Conservation (phyloP, 2,113 vertebrate genomes). For the Aegithalos caudatus region DNA sequence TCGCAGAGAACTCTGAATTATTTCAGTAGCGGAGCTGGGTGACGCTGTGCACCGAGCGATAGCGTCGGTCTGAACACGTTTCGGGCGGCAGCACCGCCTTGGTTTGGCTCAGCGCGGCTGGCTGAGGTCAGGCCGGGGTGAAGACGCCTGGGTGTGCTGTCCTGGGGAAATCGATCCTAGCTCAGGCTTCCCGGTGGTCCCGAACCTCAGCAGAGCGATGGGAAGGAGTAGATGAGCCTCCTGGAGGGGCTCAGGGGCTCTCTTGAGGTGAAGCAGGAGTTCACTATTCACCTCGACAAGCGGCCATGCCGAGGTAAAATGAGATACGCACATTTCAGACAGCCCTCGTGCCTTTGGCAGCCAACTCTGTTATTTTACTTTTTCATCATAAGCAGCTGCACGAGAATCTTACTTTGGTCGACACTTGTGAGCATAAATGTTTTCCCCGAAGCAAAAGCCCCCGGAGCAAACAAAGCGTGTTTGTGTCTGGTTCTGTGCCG, state of each 20-base stretch:
- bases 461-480: fast-evolving
- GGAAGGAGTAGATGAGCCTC: neutral
- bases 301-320: neutral
- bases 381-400: neutral
- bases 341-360: neutral
- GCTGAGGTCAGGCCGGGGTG: neutral
- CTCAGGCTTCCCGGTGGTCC: neutral
- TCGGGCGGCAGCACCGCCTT: fast-evolving
- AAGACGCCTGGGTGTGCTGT: fast-evolving
- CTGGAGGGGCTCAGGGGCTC: neutral
- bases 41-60: neutral
- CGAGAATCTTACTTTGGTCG: neutral
- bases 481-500: neutral
- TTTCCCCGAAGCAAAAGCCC: neutral
- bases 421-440: neutral
- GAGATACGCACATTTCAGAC: fast-evolving
- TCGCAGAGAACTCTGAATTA: neutral
- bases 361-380: neutral
- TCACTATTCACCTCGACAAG: neutral
- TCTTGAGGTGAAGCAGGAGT: neutral
- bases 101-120: neutral
- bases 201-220: neutral
- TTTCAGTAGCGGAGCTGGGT: neutral
- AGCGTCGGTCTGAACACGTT: fast-evolving
- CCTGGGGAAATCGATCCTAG: fast-evolving